Base-by-base conservation (phyloP, 2,888 invertebrate species). In the Tipula helvola region DNA sequence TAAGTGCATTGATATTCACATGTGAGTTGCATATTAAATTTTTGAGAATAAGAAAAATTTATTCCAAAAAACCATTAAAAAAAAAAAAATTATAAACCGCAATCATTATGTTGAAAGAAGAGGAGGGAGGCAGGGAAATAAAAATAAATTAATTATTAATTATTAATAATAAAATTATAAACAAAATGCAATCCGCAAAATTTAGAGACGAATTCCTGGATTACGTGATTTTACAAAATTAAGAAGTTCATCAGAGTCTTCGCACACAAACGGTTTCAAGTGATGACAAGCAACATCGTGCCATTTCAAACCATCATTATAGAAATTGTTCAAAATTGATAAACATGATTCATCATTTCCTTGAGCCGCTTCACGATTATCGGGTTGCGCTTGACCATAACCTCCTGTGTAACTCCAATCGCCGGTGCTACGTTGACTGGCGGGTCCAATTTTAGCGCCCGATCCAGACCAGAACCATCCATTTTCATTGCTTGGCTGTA, bases 381-480 rank as follows among this genome's bases (percentile, higher is more conserved):
- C 97, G 5, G 97, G 97, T 91, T 97, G 97, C 0, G 96, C 93
- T 90, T 97, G 96, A 86, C 96, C 96, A 90, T 95, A 97, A 88
- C 97, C 97, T 87, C 97, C 97, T 86, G 97, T 97, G 90, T 93
- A 93, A 89, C 96, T 97, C 97, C 97, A 97, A 91, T 97, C 97
- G 57, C 97, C 97, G 87, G 97, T 95, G 92, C 96, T 97, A 88
- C 97, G 94, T 91, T 97, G 96, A 44, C 95, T 95, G 87, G 97
- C 97, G 87, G 97, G 95, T 85, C 97, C 97, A 90, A 97, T 96
- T 93, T 97, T 97, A 88, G 96, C 97, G 42, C 97, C 97, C 8
- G 97, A 97, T 88, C 97, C 97, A 5, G 96, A 97, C 97, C 97
- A 97, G 94, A 97, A 97, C 97, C 97, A 97, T 87, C 96, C 96